These are phyloP conservation scores for Gasterosteus nipponicus DNA, from an alignment of 2,113 vertebrate genomes.

Conservation along the genomic window DNA sequence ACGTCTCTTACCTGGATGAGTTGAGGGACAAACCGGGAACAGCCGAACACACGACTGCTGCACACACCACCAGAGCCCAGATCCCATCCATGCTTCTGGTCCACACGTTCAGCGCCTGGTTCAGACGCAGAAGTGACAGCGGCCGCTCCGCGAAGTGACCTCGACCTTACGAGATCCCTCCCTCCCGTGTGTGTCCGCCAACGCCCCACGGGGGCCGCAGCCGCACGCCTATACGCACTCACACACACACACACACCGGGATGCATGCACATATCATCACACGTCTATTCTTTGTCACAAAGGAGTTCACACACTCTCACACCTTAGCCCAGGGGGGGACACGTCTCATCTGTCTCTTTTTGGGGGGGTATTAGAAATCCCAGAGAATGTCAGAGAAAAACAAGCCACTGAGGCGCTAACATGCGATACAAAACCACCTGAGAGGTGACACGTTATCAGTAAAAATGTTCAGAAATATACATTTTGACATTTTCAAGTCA, in stretches of 20 bases:
- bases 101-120: background rate
- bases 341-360: slow-evolving; percentile 33
- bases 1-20: slow-evolving; percentile 37
- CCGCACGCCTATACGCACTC: slow-evolving; percentile 3
- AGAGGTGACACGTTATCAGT: background rate
- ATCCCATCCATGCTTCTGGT: slow-evolving; percentile 52
- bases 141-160: background rate
- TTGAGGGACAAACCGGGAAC: slow-evolving; percentile 28
- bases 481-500: too few species aligned
- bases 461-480: too few species aligned
- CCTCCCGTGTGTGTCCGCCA: slow-evolving; percentile 13
- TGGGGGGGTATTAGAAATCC: too few species aligned
- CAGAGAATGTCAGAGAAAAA: slow-evolving; percentile 19
- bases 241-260: background rate
- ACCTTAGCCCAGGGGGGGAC: slow-evolving; percentile 51
- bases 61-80: slow-evolving; percentile 44
- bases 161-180: slow-evolving; percentile 36
- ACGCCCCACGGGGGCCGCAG: background rate
- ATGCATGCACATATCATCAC: slow-evolving; percentile 14
- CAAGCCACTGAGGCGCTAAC: background rate
- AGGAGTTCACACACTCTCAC: slow-evolving; percentile 18
- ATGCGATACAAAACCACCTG: slow-evolving; percentile 1
- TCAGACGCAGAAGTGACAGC: slow-evolving; percentile 10
- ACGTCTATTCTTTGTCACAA: slow-evolving; percentile 38
- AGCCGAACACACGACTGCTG: slow-evolving; percentile 26